Evolutionary conservation across 92 coral and sea anemone genomes (phyloP), one percentile per base, ranked within the genome.

Genomic region (Muricea muricata): DNA sequence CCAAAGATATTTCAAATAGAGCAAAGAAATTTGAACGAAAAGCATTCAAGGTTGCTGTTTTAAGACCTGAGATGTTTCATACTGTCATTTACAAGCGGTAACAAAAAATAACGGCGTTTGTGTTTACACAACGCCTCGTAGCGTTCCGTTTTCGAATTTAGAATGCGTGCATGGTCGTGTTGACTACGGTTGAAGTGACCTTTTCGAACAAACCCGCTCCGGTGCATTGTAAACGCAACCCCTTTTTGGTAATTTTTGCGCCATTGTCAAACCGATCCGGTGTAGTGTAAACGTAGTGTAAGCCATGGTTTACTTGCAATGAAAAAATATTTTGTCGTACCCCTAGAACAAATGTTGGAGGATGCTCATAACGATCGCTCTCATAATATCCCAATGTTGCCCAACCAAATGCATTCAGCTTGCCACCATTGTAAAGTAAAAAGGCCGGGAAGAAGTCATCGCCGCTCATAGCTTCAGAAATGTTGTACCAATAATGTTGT

Each of bases 401-500:
- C 97, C 94, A 94, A 0, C 98, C 98, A 80, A 94, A 94, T 1
- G 90, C 94, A 13, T 92, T 89, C 57, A 94, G 85, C 31, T 87
- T 90, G 3, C 84, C 76, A 10, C 73, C 85, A 87, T 91, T 91
- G 89, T 94, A 94, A 77, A 94, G 75, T 15, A 91, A 61, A 70
- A 94, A 94, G 82, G 93, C 86, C 1, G 98, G 98, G 65, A 69
- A 94, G 78, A 84, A 94, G 85, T 94, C 89, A 2, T 84, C 73
- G 78, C 98, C 92, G 91, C 82, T 83, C 98, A 94, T 94, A 26
- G 69, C 79, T 0, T 77, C 30, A 33, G 98, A 92, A 89, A 94
- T 94, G 78, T 84, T 31, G 79, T 93, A 93, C 98, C 98, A 94
- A 57, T 91, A 94, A 71, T 94, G 97, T 30, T 90, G 97, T 67